Evolutionary conservation across 2,113 vertebrate species (phyloP).

Genomic region (Riparia riparia): DNA sequence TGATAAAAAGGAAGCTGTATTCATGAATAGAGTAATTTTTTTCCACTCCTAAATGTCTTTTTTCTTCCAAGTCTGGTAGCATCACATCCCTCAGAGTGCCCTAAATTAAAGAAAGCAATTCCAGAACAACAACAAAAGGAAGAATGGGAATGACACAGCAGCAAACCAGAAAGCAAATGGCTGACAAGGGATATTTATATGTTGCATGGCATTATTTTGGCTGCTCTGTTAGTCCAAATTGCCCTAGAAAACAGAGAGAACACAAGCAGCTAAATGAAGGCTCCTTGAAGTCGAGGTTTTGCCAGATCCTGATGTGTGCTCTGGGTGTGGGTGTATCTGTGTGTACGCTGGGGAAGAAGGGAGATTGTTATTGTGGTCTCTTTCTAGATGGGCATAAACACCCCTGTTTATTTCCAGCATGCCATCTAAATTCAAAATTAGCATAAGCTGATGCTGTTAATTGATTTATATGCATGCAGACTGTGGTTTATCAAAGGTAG

Average conservation of each 20-base stretch:
- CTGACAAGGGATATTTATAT: constrained; percentile 6
- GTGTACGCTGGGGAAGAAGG: background rate
- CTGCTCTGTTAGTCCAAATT: constrained; percentile 6
- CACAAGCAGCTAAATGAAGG: background rate
- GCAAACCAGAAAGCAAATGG: constrained; percentile 24
- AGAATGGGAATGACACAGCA: background rate
- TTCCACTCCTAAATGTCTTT: background rate
- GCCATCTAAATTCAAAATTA: constrained; percentile 50
- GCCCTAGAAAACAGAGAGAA: background rate
- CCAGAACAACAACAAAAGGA: background rate
- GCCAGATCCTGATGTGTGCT: rapidly evolving
- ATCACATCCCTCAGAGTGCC: background rate
- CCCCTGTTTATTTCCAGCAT: constrained; percentile 7
- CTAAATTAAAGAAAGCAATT: constrained; percentile 12
- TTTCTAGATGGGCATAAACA: constrained; percentile 15
- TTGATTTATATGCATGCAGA: constrained; percentile 64
- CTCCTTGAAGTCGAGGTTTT: background rate
- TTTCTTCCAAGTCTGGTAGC: background rate
- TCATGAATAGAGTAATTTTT: background rate
- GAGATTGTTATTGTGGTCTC: constrained; percentile 16
- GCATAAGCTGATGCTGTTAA: constrained; percentile 43
- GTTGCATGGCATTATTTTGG: background rate
- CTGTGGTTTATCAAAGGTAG: constrained; percentile 41
- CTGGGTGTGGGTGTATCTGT: background rate
- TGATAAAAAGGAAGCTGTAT: background rate